Conservation (phyloP, 2,888 invertebrate genomes). For the Acanthosoma haemorrhoidale region DNA sequence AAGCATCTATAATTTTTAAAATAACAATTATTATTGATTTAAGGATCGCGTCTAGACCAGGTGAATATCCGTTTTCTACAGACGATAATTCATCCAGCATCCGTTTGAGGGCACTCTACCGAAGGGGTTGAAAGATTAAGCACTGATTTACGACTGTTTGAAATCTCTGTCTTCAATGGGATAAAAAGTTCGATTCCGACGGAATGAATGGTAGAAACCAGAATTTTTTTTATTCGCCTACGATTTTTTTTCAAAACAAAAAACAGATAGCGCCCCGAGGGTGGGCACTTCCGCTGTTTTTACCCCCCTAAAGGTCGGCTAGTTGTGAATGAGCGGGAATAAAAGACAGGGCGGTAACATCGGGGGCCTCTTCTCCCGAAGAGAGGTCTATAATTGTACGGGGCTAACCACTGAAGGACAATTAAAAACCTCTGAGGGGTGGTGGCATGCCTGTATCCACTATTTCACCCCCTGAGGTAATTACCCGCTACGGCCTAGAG, state of each 20-base stretch:
- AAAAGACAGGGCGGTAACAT: background rate
- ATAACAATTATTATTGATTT: too few species aligned
- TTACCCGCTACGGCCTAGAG: constrained; percentile 2
- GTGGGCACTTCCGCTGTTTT: background rate
- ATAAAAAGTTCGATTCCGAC: background rate
- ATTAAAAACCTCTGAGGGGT: background rate
- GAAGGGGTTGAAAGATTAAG: too few species aligned
- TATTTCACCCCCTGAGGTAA: background rate
- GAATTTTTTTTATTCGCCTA: background rate
- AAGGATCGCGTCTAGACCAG: too few species aligned
- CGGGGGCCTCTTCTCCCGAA: background rate
- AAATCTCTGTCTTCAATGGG: background rate
- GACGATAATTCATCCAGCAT: too few species aligned
- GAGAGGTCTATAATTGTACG: background rate
- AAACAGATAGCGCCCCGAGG: background rate
- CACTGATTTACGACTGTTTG: too few species aligned
- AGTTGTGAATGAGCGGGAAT: background rate
- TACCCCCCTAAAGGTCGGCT: background rate
- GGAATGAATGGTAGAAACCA: background rate
- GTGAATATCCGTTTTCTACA: too few species aligned
- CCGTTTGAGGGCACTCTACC: too few species aligned
- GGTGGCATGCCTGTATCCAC: background rate
- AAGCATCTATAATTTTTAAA: too few species aligned
- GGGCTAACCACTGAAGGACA: background rate
- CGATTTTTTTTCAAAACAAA: background rate